Percentiles rank a stretch among this genome's conserved stretches.
These are phyloP conservation scores for Eristalis tenax DNA, from an alignment of 2,888 invertebrate genomes.

Conservation along the genomic window DNA sequence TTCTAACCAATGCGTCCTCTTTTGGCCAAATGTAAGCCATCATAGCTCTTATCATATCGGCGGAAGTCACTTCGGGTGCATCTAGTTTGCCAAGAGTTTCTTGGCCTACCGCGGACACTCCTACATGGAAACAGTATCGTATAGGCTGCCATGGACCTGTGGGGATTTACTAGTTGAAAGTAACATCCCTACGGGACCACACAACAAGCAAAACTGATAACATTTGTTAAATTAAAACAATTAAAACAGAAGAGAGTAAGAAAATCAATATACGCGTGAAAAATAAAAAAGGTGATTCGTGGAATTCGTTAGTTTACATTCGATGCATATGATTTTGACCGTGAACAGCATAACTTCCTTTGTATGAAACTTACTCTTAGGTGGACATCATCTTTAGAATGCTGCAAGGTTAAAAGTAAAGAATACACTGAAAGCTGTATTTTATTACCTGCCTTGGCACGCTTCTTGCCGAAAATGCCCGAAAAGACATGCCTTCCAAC, in stretches of 20 bases:
- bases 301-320: neutral
- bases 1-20: slow-evolving; percentile 82
- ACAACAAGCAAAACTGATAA: slow-evolving; percentile 78
- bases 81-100: slow-evolving; percentile 85
- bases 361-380: slow-evolving; percentile 43
- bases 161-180: slow-evolving; percentile 80
- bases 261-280: slow-evolving; percentile 40
- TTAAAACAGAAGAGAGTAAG: slow-evolving; percentile 8
- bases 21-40: slow-evolving; percentile 97
- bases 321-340: slow-evolving; percentile 16
- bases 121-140: slow-evolving; percentile 96
- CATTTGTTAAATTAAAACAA: slow-evolving; percentile 22
- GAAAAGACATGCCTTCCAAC: slow-evolving; percentile 78
- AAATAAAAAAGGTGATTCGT: slow-evolving; percentile 15
- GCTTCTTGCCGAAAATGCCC: slow-evolving; percentile 80
- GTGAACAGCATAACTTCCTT: neutral
- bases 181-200: slow-evolving; percentile 79
- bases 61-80: slow-evolving; percentile 85
- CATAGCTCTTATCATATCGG: slow-evolving; percentile 94
- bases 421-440: slow-evolving; percentile 11
- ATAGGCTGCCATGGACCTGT: slow-evolving; percentile 80
- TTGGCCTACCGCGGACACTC: slow-evolving; percentile 84
- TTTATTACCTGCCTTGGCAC: slow-evolving; percentile 73
- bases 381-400: slow-evolving; percentile 7
- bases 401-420: slow-evolving; percentile 37